Conservation (phyloP, 2,888 invertebrate genomes). For the Caenorhabditis sp. region DNA sequence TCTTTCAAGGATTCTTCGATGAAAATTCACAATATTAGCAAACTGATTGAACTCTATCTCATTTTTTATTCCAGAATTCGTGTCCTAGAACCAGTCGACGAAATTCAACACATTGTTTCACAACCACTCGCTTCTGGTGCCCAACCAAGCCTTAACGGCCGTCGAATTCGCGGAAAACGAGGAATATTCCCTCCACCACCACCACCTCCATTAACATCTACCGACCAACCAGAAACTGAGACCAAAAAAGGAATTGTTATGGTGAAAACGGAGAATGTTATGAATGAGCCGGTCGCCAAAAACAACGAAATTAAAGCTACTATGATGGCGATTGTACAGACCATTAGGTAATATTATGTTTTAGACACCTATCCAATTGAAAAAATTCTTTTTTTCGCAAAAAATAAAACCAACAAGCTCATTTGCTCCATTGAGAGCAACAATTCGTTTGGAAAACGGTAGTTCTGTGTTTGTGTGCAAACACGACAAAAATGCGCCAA, state of each 20-base stretch:
- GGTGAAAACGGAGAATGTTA: conserved; percentile 62
- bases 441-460: too few species aligned
- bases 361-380: too few species aligned
- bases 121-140: not conserved
- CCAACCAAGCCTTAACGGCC: conserved; percentile 15
- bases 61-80: conserved; percentile 21
- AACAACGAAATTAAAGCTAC: conserved; percentile 51
- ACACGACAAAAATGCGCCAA: too few species aligned
- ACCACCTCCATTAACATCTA: conserved; percentile 5
- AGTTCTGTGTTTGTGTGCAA: too few species aligned
- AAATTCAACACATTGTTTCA: conserved; percentile 4
- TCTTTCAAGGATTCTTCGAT: too few species aligned
- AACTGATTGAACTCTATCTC: too few species aligned
- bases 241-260: conserved; percentile 21
- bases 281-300: conserved; percentile 50
- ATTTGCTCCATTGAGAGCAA: too few species aligned
- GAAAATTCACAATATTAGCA: too few species aligned
- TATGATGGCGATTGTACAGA: conserved; percentile 68
- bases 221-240: conserved; percentile 9
- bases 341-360: conserved; percentile 61
- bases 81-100: conserved; percentile 36
- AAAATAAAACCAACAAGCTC: too few species aligned
- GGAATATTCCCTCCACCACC: conserved; percentile 9
- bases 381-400: too few species aligned
- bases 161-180: conserved; percentile 20